Base-by-base conservation (phyloP, 2,888 invertebrate genomes). In the Eupithecia tripunctaria region DNA sequence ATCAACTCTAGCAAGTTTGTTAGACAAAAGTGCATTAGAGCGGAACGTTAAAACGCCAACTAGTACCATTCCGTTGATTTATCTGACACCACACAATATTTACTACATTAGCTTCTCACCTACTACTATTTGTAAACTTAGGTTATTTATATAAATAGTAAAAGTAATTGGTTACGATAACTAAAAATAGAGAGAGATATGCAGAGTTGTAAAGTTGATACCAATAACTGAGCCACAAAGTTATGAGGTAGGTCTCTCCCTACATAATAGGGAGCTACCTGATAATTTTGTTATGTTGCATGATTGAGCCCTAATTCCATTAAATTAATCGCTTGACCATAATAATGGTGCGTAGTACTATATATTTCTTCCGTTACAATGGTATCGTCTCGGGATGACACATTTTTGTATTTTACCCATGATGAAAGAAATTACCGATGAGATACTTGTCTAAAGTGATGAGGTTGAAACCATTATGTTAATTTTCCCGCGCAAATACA, bases 151-250 rank as follows among this genome's bases (percentile, higher is more conserved):
- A 56, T 21, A 56, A 56, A 56, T 56, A 56, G 56, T 56, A 56
- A 56, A 51, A 56, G 56, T 56, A 56, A 56, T 56, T 3, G 56
- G 56, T 25, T 51, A 21, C 60, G 29, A 60, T 56, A 56, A 41
- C 43, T 64, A 68, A 63, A 64, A 65, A 72, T 68, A 73, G 64
- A 69, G 21, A 14, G 27, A 70, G 67, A 73, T 65, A 59, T 56
- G 67, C 21, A 1, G 32, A 73, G 72, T 69, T 66, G 62, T 70
- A 66, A 29, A 56, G 51, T 67, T 66, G 36, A 27, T 29, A 29
- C 25, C 56, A 56, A 25, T 25, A n/a, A 41, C 47, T 47, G 1
- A 1, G 7, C n/a, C 7, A 47, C n/a, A 47, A 2, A n/a, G 8
- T 47, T 47, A 47, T 0, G 3, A 21, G 3, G 12, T n/a, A 47